Base-by-base conservation (phyloP, 2,113 vertebrate genomes). In the Delphinapterus leucas region DNA sequence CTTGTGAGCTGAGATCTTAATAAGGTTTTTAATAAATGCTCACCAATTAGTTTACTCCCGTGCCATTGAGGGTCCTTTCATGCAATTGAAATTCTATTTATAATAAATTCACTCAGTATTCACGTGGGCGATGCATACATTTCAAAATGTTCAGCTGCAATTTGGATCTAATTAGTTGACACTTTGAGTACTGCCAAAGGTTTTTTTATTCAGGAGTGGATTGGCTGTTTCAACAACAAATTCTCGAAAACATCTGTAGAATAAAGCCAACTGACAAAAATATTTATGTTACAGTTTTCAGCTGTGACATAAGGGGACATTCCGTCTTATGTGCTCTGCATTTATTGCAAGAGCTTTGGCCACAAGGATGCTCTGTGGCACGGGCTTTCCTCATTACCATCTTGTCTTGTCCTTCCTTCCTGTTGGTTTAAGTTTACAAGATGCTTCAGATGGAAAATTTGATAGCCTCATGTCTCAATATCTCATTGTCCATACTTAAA, bases 131-230 rank as follows among this genome's bases (percentile, higher is more conserved):
- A 98, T 97, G 92, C 97, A 96, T 96, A 96, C 38, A 96, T 97
- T 97, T 97, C 95, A 97, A 97, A 97, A 93, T 84, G 74, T 95
- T 97, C 96, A 97, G 96, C 95, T 95, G 63, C 79, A 97, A 90
- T 97, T 97, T 98, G 93, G 91, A 97, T 96, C 93, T 97, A 97
- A 98, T 97, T 97, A 97, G 96, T 95, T 97, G 95, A 97, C 95
- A 97, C 98, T 98, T 97, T 84, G 88, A 96, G 71, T 68, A 96
- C 90, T 95, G 96, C 97, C 92, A 96, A 93, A 95, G 65, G 76
- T 83, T 93, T 84, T 89, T 89, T 84, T 65, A 97, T 97, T 97
- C 94, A 95, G 95, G 83, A 95, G 87, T 90, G 95, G 96, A 97
- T 96, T 97, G 96, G 92, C 81, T 97, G 95, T 97, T 98, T 98